phyloP scores from a whole-genome alignment of 2,113 vertebrate species.

The Scolopax mira region DNA sequence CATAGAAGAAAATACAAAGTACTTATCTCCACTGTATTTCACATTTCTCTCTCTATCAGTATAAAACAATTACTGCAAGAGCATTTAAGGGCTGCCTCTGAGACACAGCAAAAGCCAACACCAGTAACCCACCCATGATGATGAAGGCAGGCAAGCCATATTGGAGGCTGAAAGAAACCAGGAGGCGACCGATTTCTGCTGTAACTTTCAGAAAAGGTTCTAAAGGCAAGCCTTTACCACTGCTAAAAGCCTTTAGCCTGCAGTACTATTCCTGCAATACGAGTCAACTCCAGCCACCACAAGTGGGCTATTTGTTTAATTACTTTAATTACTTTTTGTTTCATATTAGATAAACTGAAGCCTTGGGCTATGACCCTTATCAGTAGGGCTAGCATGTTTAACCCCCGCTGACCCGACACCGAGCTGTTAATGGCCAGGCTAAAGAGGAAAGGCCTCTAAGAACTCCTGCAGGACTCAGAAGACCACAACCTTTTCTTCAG shows the following conservation, averaged over 20 bases:
- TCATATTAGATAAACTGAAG: neutral
- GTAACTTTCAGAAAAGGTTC: neutral
- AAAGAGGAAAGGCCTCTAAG: neutral
- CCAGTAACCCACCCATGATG: neutral
- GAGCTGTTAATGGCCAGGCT: neutral
- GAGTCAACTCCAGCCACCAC: neutral
- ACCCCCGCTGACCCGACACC: neutral
- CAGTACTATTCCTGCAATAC: neutral
- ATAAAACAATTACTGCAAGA: neutral
- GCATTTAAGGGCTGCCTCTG: neutral
- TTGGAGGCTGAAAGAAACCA: neutral
- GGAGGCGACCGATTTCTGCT: neutral
- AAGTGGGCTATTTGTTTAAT: neutral
- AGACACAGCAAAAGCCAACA: neutral
- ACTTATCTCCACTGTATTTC: neutral
- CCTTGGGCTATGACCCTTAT: neutral
- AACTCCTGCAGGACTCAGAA: conserved; percentile 10
- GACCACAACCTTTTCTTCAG: conserved; percentile 91
- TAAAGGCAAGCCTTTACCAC: neutral
- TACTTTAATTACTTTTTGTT: neutral
- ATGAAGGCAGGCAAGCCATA: neutral
- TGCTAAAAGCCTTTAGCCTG: neutral
- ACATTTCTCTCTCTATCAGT: neutral
- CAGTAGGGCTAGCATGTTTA: neutral
- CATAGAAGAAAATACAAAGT: neutral